phyloP scores from a whole-genome alignment of 2,113 vertebrate species.

The Lichenostomus cassidix region DNA sequence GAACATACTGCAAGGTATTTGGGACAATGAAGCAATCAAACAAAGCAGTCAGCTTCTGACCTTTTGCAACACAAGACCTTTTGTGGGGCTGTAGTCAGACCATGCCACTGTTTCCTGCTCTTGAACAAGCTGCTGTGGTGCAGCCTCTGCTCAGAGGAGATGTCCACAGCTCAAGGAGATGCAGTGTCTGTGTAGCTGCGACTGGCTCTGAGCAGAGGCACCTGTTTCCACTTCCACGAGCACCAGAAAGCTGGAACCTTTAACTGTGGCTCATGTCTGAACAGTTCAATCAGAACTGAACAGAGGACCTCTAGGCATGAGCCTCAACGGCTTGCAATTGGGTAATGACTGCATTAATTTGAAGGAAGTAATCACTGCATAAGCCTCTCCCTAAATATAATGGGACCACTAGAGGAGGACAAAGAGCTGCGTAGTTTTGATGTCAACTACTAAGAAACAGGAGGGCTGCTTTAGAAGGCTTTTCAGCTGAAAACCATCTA shows the following conservation, averaged over 20 bases:
- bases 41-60: not conserved
- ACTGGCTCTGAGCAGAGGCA: fast-evolving
- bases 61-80: not conserved
- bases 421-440: conserved; percentile 7
- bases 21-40: not conserved
- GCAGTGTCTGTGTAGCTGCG: fast-evolving
- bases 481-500: not conserved
- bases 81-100: not conserved
- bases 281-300: not conserved
- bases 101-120: not conserved
- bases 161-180: not conserved
- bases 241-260: not conserved
- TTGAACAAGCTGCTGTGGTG: not conserved
- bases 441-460: not conserved
- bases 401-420: conserved; percentile 48
- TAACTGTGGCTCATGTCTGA: not conserved
- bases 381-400: not conserved
- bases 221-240: not conserved
- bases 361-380: not conserved
- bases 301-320: not conserved
- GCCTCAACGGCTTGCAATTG: not conserved
- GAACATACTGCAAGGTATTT: not conserved
- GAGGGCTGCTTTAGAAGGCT: not conserved
- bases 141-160: not conserved
- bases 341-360: not conserved